A percentile compares a stretch with the other conserved stretches of the same genome.
Evolutionary conservation across 2,888 invertebrate genomes (phyloP).

Genomic region (Rapana venosa): DNA sequence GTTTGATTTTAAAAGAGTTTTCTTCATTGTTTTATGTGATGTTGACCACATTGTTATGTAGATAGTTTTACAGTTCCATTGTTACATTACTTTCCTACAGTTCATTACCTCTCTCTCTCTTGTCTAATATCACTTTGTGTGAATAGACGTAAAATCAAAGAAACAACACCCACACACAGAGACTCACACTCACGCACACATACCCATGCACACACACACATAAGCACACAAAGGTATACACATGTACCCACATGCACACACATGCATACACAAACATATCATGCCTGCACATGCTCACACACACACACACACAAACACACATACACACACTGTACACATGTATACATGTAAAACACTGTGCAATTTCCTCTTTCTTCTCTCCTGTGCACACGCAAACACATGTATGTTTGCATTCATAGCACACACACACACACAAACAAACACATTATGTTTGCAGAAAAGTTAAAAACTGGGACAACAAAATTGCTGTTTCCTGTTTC

Average conservation of each 20-base stretch:
- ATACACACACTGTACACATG: background rate
- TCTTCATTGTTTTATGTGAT: too few relatives aligned
- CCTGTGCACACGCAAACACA: background rate
- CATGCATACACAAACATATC: background rate
- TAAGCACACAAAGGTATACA: background rate
- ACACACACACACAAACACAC: background rate
- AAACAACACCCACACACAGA: too few relatives aligned
- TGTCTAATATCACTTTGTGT: too few relatives aligned
- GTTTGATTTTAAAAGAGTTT: too few relatives aligned
- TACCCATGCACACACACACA: background rate
- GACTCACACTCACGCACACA: background rate
- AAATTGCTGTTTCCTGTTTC: background rate
- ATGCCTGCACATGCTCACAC: background rate
- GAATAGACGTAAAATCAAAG: too few relatives aligned
- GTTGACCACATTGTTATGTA: too few relatives aligned
- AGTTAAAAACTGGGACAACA: too few relatives aligned
- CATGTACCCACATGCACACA: background rate
- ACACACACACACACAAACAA: background rate
- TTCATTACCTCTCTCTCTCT: too few relatives aligned
- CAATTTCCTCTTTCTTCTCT: too few relatives aligned
- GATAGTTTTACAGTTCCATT: too few relatives aligned
- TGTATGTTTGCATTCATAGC: background rate
- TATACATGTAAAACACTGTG: background rate
- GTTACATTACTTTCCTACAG: too few relatives aligned
- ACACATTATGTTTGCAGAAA: too few relatives aligned